Evolutionary conservation across 2,888 invertebrate genomes (phyloP).

Genomic region (Nipponacmea schrenckii): DNA sequence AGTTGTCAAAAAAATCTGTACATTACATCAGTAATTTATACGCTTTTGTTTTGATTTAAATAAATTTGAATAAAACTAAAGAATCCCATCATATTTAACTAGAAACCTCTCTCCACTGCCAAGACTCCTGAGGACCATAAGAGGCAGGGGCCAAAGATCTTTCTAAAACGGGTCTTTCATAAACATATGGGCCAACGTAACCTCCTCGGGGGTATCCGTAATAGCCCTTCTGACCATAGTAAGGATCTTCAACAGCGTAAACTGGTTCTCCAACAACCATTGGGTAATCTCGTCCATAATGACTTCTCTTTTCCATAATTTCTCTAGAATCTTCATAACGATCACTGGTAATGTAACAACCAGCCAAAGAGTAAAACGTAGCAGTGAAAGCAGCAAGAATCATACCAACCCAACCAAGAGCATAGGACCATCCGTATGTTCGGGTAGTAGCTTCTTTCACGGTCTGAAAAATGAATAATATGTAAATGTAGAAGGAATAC

Average conservation of each 20-base stretch:
- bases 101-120: too few species aligned
- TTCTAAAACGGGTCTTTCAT: constrained; percentile 19
- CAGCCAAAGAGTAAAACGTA: constrained; percentile 57
- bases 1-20: too few species aligned
- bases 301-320: constrained; percentile 12
- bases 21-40: too few species aligned
- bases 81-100: too few species aligned
- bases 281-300: constrained; percentile 28
- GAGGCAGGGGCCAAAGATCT: too few species aligned
- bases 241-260: constrained; percentile 30
- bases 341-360: constrained; percentile 52
- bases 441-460: constrained; percentile 43
- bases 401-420: constrained; percentile 61
- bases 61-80: too few species aligned
- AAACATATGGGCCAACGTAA: constrained; percentile 37
- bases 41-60: too few species aligned
- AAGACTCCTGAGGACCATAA: too few species aligned
- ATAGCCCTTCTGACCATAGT: constrained; percentile 17
- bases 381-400: constrained; percentile 52
- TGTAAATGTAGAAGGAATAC: not conserved
- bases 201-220: constrained; percentile 13
- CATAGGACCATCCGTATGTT: constrained; percentile 59
- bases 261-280: constrained; percentile 33
- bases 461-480: constrained; percentile 34
- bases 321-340: constrained; percentile 40